Conservation (phyloP, 2,888 invertebrate genomes). For the Baccha elongata region DNA sequence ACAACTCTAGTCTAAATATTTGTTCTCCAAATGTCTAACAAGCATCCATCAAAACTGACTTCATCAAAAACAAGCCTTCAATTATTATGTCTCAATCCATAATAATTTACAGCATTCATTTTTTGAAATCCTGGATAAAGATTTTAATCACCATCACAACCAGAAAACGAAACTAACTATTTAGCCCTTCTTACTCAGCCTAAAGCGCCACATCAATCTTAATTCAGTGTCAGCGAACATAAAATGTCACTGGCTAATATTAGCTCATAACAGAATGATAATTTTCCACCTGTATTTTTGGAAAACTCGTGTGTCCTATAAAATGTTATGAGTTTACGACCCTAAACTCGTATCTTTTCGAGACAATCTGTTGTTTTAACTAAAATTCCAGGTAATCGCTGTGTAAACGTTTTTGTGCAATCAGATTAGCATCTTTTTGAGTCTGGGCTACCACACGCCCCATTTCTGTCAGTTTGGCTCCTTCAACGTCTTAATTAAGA, state of each 20-base stretch:
- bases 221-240: slow-evolving; percentile 63
- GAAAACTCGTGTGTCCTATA: slow-evolving; percentile 41
- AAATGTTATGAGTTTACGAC: slow-evolving; percentile 44
- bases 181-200: slow-evolving; percentile 29
- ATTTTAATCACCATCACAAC: slow-evolving; percentile 24
- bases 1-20: slow-evolving; percentile 55
- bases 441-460: slow-evolving; percentile 63
- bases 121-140: slow-evolving; percentile 35
- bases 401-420: slow-evolving; percentile 64
- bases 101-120: slow-evolving; percentile 49
- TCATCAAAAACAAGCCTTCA: slow-evolving; percentile 22
- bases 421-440: slow-evolving; percentile 53
- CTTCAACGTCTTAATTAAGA: slow-evolving; percentile 68
- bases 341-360: slow-evolving; percentile 42
- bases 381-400: slow-evolving; percentile 66
- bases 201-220: slow-evolving; percentile 60
- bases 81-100: slow-evolving; percentile 26
- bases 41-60: slow-evolving; percentile 28
- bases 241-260: slow-evolving; percentile 66
- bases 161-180: slow-evolving; percentile 29
- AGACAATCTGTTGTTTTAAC: slow-evolving; percentile 51
- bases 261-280: slow-evolving; percentile 36
- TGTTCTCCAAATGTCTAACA: slow-evolving; percentile 20
- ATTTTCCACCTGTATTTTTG: slow-evolving; percentile 67
- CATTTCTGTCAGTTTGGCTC: slow-evolving; percentile 55